Evolutionary conservation across 2,888 invertebrate genomes (phyloP).

Genomic region (Cerastis rubricosa): DNA sequence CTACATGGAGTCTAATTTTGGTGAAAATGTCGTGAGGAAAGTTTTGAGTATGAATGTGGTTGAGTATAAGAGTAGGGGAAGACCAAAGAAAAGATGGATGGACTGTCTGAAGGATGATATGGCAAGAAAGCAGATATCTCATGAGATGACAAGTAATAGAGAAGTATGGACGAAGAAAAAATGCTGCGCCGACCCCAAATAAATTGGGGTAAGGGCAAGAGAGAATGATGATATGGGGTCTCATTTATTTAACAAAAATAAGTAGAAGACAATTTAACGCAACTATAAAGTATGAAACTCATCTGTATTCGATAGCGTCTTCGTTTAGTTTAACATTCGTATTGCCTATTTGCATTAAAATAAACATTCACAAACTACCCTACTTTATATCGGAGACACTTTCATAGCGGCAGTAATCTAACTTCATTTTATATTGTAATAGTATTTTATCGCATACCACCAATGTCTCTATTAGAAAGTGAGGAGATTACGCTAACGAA

Average conservation of each 20-base stretch:
- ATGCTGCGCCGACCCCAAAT: too few species aligned
- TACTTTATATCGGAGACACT: slow-evolving; percentile 58
- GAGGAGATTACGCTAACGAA: slow-evolving; percentile 82
- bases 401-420: slow-evolving; percentile 64
- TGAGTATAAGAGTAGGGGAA: too few species aligned
- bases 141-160: too few species aligned
- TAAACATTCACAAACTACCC: slow-evolving; percentile 59
- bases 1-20: slow-evolving; percentile 15
- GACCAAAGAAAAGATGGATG: too few species aligned
- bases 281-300: slow-evolving; percentile 44
- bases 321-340: slow-evolving; percentile 24
- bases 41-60: too few species aligned
- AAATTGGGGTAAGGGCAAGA: too few species aligned
- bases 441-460: slow-evolving; percentile 74
- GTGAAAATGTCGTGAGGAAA: too few species aligned
- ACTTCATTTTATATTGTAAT: slow-evolving; percentile 75
- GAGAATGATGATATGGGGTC: background rate
- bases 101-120: too few species aligned
- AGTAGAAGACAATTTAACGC: slow-evolving; percentile 8
- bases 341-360: slow-evolving; percentile 40
- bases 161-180: too few species aligned
- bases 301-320: slow-evolving; percentile 37
- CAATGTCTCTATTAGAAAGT: slow-evolving; percentile 80
- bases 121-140: too few species aligned
- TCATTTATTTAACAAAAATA: slow-evolving; percentile 13